phyloP scores from a whole-genome alignment of 2,888 invertebrate genomes.

The Halictus quadricinctus region DNA sequence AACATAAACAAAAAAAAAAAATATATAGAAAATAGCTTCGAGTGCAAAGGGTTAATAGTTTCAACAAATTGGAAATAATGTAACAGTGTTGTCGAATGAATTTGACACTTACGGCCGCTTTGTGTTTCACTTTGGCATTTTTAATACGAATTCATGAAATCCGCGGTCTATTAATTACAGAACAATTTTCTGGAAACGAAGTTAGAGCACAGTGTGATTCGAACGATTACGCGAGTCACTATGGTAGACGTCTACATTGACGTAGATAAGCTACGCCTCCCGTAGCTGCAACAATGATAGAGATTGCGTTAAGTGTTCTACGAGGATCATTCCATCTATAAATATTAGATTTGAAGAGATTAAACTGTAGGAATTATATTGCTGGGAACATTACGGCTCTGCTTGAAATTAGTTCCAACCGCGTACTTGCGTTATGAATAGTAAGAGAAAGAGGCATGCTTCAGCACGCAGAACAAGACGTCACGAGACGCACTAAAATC shows the following conservation, averaged over 20 bases:
- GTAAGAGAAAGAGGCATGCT: constrained; percentile 21
- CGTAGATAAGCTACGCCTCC: background rate
- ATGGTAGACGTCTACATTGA: background rate
- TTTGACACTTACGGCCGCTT: too few relatives aligned
- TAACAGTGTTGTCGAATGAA: too few relatives aligned
- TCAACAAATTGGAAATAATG: too few relatives aligned
- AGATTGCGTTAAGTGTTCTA: constrained; percentile 28
- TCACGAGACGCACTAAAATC: constrained; percentile 58
- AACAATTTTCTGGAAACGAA: background rate
- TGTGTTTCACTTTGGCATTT: too few relatives aligned
- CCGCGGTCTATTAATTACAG: background rate
- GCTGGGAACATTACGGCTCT: constrained; percentile 30
- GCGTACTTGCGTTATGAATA: constrained; percentile 43
- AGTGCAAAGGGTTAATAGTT: too few relatives aligned
- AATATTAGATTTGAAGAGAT: constrained; percentile 30
- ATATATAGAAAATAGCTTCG: too few relatives aligned
- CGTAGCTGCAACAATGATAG: constrained; percentile 15
- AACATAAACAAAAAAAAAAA: too few relatives aligned
- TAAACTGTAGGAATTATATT: constrained; percentile 40
- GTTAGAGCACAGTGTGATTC: background rate
- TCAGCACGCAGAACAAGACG: constrained; percentile 49
- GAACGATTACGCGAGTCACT: background rate
- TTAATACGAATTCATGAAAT: background rate
- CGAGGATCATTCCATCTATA: constrained; percentile 13
- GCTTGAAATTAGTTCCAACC: constrained; percentile 58